Evolutionary conservation across 2,113 vertebrate genomes (phyloP).

Genomic region (Serilophus lunatus): DNA sequence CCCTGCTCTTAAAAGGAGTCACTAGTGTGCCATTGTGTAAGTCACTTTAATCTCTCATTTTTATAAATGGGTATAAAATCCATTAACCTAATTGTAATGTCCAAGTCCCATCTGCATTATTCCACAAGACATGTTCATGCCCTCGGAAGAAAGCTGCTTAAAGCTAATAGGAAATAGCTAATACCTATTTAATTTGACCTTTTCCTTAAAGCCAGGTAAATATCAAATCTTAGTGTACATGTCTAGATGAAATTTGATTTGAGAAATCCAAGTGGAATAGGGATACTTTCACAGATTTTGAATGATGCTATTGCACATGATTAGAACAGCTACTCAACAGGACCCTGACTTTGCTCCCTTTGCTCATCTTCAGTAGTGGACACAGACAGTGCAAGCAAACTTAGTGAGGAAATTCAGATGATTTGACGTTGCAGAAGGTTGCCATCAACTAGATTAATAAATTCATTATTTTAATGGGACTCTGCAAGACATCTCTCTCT

Average conservation of each 20-base stretch:
- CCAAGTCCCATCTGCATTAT: not conserved
- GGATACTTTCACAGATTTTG: not conserved
- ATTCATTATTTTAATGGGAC: not conserved
- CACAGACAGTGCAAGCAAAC: accelerated
- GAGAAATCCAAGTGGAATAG: not conserved
- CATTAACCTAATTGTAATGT: not conserved
- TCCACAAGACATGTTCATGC: not conserved
- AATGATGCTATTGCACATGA: accelerated
- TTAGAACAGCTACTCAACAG: not conserved
- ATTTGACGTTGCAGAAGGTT: not conserved
- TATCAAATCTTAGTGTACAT: constrained; percentile 17
- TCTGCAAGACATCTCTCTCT: not conserved
- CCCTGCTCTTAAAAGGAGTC: not conserved
- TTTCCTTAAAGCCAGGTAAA: constrained; percentile 35
- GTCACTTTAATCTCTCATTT: not conserved
- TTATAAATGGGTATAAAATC: not conserved
- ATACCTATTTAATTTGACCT: constrained; percentile 33
- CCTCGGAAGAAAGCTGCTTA: not conserved
- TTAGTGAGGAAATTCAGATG: not conserved
- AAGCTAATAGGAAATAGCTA: not conserved
- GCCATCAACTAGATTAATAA: not conserved
- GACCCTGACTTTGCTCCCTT: not conserved
- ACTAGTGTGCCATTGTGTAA: not conserved
- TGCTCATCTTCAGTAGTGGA: not conserved
- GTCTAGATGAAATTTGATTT: not conserved